phyloP scores from a whole-genome alignment of 2,888 invertebrate genomes.

The Andrena hattorfiana region DNA sequence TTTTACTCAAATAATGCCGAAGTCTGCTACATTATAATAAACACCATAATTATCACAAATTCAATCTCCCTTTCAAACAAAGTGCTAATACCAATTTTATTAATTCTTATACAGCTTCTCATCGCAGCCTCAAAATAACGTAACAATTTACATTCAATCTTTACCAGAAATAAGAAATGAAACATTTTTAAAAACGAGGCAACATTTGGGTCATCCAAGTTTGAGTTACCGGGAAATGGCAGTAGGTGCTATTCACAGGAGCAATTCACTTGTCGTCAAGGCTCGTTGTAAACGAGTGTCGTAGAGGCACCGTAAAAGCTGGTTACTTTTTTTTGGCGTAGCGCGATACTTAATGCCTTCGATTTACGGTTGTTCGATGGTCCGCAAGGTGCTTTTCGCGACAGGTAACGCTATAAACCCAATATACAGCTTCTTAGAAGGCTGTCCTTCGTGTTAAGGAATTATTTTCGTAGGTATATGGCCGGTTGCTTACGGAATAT shows the following conservation, averaged over 20 bases:
- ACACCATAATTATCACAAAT: too few relatives aligned
- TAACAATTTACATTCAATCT: background rate
- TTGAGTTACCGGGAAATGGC: background rate
- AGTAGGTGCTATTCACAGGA: background rate
- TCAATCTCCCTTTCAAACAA: background rate
- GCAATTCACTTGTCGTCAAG: background rate
- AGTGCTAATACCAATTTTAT: background rate
- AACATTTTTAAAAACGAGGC: too few relatives aligned
- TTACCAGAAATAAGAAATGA: too few relatives aligned
- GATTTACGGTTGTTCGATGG: slow-evolving; percentile 14
- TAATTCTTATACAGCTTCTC: background rate
- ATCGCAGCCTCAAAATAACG: background rate
- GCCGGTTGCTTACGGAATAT: background rate
- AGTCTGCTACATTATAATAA: too few relatives aligned
- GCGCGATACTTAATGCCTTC: slow-evolving; percentile 14
- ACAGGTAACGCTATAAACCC: slow-evolving; percentile 81
- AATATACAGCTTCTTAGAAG: slow-evolving; percentile 63
- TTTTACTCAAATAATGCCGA: too few relatives aligned
- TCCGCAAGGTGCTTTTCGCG: slow-evolving; percentile 74
- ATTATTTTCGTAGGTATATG: slow-evolving; percentile 30
- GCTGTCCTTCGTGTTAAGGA: slow-evolving; percentile 37
- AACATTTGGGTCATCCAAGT: background rate
- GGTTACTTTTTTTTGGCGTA: slow-evolving; percentile 11
- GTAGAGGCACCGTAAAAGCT: slow-evolving; percentile 2
- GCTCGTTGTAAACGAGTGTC: slow-evolving; percentile 6